Conservation (phyloP, 2,888 invertebrate species). For the Rhagium mordax region DNA sequence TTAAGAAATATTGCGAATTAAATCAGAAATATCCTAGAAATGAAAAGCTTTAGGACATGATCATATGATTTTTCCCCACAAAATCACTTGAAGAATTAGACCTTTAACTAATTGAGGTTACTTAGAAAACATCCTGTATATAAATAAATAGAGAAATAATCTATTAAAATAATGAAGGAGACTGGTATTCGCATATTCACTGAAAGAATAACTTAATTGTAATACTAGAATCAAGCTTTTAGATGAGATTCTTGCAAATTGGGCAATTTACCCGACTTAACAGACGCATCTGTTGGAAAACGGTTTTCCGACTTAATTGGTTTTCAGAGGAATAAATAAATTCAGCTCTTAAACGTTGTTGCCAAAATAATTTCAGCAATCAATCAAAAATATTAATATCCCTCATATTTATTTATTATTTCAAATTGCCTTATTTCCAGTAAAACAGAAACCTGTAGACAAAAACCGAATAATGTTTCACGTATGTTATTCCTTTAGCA, state of each 20-base stretch:
- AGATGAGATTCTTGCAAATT: constrained; percentile 53
- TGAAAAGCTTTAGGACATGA: no score
- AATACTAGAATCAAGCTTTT: constrained; percentile 50
- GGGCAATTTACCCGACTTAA: constrained; percentile 50
- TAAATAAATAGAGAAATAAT: no score
- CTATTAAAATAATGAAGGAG: constrained; percentile 32
- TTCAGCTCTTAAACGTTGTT: constrained; percentile 43
- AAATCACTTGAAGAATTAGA: no score
- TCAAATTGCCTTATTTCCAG: not conserved
- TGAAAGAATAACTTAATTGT: constrained; percentile 47
- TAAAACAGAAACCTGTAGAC: not conserved
- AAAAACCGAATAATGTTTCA: not conserved
- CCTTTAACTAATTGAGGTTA: no score
- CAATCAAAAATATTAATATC: constrained; percentile 18
- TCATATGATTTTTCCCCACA: no score
- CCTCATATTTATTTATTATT: not conserved
- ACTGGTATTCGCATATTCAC: constrained; percentile 45
- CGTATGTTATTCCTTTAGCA: not conserved
- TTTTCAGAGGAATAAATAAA: constrained; percentile 46
- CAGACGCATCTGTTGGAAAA: constrained; percentile 53
- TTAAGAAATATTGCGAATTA: no score
- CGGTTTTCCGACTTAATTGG: constrained; percentile 51
- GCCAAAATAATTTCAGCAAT: constrained; percentile 25
- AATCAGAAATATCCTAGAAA: no score
- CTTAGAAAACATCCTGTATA: no score